Conservation (phyloP, 2,113 vertebrate genomes). For the Apus apus region DNA sequence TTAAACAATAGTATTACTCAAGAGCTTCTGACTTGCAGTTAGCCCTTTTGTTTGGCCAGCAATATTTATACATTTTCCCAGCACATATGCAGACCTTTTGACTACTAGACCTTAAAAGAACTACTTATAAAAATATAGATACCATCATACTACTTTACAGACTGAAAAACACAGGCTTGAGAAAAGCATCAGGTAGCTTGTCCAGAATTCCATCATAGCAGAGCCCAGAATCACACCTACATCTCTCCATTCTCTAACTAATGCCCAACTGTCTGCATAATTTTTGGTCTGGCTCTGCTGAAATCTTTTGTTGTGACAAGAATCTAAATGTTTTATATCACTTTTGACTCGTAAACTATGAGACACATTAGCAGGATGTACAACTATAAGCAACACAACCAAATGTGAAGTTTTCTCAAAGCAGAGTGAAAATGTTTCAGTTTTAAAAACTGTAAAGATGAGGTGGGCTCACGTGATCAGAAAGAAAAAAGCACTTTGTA, state of each 20-base stretch:
- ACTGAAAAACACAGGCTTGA: neutral
- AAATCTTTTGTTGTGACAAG: slow-evolving; percentile 3
- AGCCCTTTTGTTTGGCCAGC: neutral
- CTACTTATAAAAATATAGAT: neutral
- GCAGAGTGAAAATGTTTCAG: neutral
- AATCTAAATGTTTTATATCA: neutral
- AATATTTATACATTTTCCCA: neutral
- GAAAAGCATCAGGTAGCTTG: neutral
- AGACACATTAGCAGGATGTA: neutral
- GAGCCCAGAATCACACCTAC: neutral
- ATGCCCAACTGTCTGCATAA: neutral
- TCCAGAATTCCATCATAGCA: neutral
- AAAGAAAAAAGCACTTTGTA: neutral
- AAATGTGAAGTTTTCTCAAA: neutral
- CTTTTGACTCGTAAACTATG: neutral
- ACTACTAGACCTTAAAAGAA: neutral
- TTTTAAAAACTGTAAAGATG: neutral
- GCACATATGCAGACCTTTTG: neutral
- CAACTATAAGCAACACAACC: neutral
- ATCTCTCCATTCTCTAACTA: neutral
- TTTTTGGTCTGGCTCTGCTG: neutral
- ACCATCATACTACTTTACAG: neutral
- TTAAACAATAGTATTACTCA: neutral
- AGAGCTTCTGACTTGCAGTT: neutral
- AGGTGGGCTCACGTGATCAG: neutral